Percentiles rank a stretch among this genome's conserved stretches.
Evolutionary conservation across 2,888 invertebrate species (phyloP).

Genomic region (Carpatolechia fugitivella): DNA sequence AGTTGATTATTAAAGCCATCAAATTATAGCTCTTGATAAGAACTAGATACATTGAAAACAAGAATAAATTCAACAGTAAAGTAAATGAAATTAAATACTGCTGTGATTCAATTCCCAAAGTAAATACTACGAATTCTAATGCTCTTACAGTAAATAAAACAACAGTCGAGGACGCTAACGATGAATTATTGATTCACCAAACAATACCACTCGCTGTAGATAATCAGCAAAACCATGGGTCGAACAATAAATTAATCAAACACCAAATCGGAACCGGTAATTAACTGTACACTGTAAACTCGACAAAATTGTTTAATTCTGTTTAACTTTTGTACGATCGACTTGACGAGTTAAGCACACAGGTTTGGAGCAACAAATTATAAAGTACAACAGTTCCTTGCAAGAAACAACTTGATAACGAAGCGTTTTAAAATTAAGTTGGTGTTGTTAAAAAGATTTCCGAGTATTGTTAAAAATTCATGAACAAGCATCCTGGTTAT

Average conservation of each 20-base stretch:
- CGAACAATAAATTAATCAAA: slow-evolving; percentile 21
- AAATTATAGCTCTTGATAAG: too few species aligned
- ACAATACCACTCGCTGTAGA: slow-evolving; percentile 3
- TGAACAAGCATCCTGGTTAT: too few species aligned
- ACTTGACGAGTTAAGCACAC: slow-evolving; percentile 37
- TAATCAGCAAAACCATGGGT: slow-evolving; percentile 13
- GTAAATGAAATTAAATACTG: not conserved
- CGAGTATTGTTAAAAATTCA: too few species aligned
- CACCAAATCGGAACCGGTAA: slow-evolving; percentile 17
- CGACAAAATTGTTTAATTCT: slow-evolving; percentile 22
- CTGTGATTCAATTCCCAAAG: not conserved
- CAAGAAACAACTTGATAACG: not conserved
- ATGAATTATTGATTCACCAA: slow-evolving; percentile 1
- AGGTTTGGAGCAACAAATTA: slow-evolving; percentile 22
- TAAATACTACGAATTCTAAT: not conserved
- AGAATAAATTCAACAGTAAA: not conserved
- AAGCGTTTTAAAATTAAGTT: not conserved
- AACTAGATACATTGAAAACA: not conserved
- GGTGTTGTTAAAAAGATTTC: not conserved
- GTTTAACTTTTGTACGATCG: slow-evolving; percentile 35
- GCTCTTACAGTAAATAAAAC: not conserved
- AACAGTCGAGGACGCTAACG: not conserved
- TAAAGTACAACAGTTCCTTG: slow-evolving; percentile 8
- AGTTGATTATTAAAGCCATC: too few species aligned
- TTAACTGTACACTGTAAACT: slow-evolving; percentile 25